Percentiles rank a stretch among this genome's conserved stretches.
phyloP scores from a whole-genome alignment of 92 coral and sea anemone genomes.

The Phenganax subtilis region DNA sequence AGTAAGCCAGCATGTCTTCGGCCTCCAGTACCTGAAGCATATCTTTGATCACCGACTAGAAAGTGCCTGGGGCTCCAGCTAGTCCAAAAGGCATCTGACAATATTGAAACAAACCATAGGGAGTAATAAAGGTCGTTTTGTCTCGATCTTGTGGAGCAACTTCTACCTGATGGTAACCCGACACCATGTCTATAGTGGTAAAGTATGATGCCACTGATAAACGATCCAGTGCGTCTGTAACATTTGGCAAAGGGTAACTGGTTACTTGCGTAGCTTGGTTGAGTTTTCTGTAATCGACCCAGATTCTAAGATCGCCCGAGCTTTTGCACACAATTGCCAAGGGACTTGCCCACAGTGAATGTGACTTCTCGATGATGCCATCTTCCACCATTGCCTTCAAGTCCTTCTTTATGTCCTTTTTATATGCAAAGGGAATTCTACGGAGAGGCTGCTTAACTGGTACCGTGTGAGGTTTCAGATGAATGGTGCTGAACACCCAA shows the following conservation, averaged over 20 bases:
- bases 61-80: conserved; percentile 51
- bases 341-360: too few relatives aligned
- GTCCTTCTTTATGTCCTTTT: too few relatives aligned
- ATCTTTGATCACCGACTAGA: conserved; percentile 22
- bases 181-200: conserved; percentile 44
- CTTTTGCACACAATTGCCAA: too few relatives aligned
- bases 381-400: too few relatives aligned
- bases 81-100: conserved; percentile 53
- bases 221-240: conserved; percentile 30
- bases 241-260: conserved; percentile 41
- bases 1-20: conserved; percentile 48
- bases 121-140: conserved; percentile 53
- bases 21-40: conserved; percentile 8
- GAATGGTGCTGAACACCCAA: too few relatives aligned
- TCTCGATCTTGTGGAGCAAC: conserved; percentile 47
- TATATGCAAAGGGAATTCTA: too few relatives aligned
- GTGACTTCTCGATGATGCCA: too few relatives aligned
- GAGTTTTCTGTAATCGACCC: conserved; percentile 21
- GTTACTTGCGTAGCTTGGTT: conserved; percentile 48
- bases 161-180: conserved; percentile 52
- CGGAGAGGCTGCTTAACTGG: too few relatives aligned
- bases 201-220: conserved; percentile 42
- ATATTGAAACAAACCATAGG: conserved; percentile 51
- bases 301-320: too few relatives aligned
- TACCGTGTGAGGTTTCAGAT: too few relatives aligned